A percentile compares a stretch with the other conserved stretches of the same genome.
Evolutionary conservation across 2,113 vertebrate species (phyloP).

Genomic region (Chitala chitala): DNA sequence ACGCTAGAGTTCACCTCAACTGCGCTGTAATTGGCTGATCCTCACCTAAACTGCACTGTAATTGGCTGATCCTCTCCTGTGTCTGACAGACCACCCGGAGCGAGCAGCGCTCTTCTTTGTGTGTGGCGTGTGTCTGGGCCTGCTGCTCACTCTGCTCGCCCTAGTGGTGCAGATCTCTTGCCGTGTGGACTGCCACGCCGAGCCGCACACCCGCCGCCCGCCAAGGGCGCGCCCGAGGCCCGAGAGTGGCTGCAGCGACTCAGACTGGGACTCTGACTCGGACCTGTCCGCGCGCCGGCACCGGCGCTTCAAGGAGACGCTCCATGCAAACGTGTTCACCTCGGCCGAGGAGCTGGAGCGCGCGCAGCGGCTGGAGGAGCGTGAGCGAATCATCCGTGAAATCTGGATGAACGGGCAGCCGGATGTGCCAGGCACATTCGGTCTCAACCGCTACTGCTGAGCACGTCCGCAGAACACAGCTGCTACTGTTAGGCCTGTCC

Average conservation of each 20-base stretch:
- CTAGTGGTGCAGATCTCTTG: slow-evolving; percentile 84
- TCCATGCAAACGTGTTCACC: slow-evolving; percentile 79
- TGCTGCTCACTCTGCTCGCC: slow-evolving; percentile 79
- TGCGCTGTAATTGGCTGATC: background rate
- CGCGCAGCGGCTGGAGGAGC: slow-evolving; percentile 76
- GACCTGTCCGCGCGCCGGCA: slow-evolving; percentile 72
- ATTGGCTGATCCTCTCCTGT: background rate
- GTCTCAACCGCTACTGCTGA: slow-evolving; percentile 82
- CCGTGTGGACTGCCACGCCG: slow-evolving; percentile 70
- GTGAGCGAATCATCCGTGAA: slow-evolving; percentile 80
- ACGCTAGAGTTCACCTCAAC: background rate
- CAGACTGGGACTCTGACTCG: slow-evolving; percentile 69
- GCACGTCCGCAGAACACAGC: background rate
- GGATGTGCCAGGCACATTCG: slow-evolving; percentile 75
- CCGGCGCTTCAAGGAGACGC: slow-evolving; percentile 83
- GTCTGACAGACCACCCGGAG: slow-evolving; percentile 77
- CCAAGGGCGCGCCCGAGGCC: slow-evolving; percentile 55
- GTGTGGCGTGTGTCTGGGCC: slow-evolving; percentile 79
- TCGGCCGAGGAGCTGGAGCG: slow-evolving; percentile 81
- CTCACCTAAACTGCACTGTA: too few species aligned
- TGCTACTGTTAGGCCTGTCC: background rate
- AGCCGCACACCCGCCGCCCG: slow-evolving; percentile 41
- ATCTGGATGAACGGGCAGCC: slow-evolving; percentile 91
- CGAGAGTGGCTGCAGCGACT: slow-evolving; percentile 35
- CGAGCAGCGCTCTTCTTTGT: slow-evolving; percentile 84